A percentile compares a stretch with the other conserved stretches of the same genome.
Conservation (phyloP, 2,888 invertebrate species). For the Encarsia formosa region DNA sequence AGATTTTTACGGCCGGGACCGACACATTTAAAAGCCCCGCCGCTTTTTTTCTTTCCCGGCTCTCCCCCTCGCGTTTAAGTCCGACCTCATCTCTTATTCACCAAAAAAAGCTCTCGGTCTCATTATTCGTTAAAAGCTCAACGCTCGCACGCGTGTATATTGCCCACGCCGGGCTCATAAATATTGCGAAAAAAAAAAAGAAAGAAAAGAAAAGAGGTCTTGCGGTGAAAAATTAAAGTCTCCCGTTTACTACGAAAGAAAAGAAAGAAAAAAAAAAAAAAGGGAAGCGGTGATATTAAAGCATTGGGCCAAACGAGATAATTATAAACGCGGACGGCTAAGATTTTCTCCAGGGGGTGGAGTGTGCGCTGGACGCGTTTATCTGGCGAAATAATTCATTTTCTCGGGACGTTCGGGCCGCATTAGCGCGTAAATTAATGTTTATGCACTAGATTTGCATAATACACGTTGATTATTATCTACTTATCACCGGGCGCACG, state of each 20-base stretch:
- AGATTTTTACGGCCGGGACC: no score
- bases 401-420: no score
- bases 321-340: no score
- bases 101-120: constrained; percentile 31
- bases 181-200: neutral
- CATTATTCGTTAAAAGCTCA: constrained; percentile 35
- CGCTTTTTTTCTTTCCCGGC: constrained; percentile 1
- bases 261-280: neutral
- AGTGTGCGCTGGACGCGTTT: constrained; percentile 9
- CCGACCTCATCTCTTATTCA: constrained; percentile 35
- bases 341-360: no score
- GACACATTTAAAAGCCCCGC: no score
- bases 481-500: constrained; percentile 14
- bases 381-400: constrained; percentile 10
- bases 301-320: no score
- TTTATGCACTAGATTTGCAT: constrained; percentile 15
- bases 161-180: neutral
- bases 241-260: neutral
- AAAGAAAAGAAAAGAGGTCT: no score
- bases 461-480: constrained; percentile 24
- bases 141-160: neutral
- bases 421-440: constrained; percentile 18
- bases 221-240: no score
- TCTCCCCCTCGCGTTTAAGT: neutral
- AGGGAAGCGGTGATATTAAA: neutral